Conservation (phyloP, 2,888 invertebrate genomes). For the Oscheius sp. region DNA sequence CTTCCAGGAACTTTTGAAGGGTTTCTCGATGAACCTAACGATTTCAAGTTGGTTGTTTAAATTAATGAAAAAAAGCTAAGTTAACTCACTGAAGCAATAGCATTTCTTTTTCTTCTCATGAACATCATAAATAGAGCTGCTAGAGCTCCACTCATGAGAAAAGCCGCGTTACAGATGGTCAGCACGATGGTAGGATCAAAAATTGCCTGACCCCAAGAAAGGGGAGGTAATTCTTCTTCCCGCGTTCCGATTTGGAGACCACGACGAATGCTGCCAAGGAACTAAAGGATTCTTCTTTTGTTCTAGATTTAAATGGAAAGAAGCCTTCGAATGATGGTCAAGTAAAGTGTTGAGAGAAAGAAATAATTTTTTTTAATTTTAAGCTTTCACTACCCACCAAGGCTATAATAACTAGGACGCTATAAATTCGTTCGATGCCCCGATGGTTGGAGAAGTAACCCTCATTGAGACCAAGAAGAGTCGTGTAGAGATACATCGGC, state of each 20-base stretch:
- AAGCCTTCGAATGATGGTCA: no score
- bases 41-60: not conserved
- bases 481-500: constrained; percentile 46
- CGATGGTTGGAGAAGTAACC: constrained; percentile 29
- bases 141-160: constrained; percentile 44
- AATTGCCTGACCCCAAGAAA: constrained; percentile 22
- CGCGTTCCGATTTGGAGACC: constrained; percentile 40
- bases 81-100: not conserved
- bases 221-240: not conserved
- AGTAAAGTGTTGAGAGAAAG: no score
- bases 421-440: constrained; percentile 38
- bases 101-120: not conserved
- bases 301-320: not conserved
- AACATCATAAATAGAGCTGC: constrained; percentile 26
- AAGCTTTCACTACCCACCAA: constrained; percentile 37
- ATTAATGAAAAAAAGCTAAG: not conserved
- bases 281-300: constrained; percentile 33
- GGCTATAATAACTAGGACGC: constrained; percentile 31
- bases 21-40: not conserved
- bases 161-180: constrained; percentile 46
- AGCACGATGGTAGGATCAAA: constrained; percentile 48
- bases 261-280: constrained; percentile 40
- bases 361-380: no score
- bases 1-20: not conserved
- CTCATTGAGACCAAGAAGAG: constrained; percentile 46